Percentiles rank a stretch among this genome's conserved stretches.
These are phyloP conservation scores for Pharmacophagus antenor DNA, from an alignment of 2,888 invertebrate species.

Conservation along the genomic window DNA sequence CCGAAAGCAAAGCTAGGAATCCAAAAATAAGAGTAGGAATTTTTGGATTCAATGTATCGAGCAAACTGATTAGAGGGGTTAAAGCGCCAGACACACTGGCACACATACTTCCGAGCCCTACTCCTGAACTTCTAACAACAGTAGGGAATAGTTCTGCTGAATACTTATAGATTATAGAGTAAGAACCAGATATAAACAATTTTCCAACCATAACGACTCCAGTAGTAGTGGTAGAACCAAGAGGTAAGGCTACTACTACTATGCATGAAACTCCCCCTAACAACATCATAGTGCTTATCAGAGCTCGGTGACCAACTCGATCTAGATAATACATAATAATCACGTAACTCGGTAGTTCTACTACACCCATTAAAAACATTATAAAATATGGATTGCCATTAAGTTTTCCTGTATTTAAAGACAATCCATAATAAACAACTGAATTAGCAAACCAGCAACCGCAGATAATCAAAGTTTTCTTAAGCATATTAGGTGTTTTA, in stretches of 20 bases:
- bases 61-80: conserved; percentile 87
- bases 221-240: conserved; percentile 82
- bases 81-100: conserved; percentile 90
- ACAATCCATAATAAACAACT: conserved; percentile 91
- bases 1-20: conserved; percentile 86
- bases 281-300: conserved; percentile 89
- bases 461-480: conserved; percentile 89
- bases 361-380: conserved; percentile 88
- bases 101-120: conserved; percentile 92
- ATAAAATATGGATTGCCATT: conserved; percentile 90
- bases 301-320: conserved; percentile 86
- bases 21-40: conserved; percentile 90
- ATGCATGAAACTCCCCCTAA: conserved; percentile 89
- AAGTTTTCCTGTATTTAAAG: conserved; percentile 88
- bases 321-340: conserved; percentile 88
- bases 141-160: conserved; percentile 93
- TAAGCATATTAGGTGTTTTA: conserved; percentile 87
- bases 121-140: conserved; percentile 90
- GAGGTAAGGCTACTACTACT: conserved; percentile 85
- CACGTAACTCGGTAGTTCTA: conserved; percentile 90
- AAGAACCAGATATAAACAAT: conserved; percentile 91
- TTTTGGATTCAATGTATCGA: conserved; percentile 89
- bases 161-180: conserved; percentile 92
- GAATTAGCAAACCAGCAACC: conserved; percentile 94
- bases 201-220: conserved; percentile 89